Evolutionary conservation across 2,113 vertebrate species (phyloP).

Genomic region (Gracilinanus agilis): DNA sequence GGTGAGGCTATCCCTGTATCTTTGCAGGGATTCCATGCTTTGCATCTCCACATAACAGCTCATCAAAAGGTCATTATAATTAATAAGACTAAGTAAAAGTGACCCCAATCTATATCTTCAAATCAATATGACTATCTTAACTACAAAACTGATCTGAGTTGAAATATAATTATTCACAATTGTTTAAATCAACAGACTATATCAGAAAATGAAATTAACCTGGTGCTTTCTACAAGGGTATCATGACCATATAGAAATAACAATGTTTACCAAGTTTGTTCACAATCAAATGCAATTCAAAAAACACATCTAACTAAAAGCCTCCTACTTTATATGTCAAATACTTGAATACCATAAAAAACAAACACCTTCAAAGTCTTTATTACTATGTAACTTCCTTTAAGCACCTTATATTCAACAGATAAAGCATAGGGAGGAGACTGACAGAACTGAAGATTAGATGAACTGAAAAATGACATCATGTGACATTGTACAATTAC

Average conservation of each 20-base stretch:
- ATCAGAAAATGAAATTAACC: constrained; percentile 3
- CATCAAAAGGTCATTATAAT: too few species aligned
- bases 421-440: too few species aligned
- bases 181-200: neutral
- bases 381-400: neutral
- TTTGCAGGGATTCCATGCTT: too few species aligned
- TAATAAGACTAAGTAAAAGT: neutral
- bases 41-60: too few species aligned
- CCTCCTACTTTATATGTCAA: neutral
- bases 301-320: neutral
- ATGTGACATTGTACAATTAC: neutral
- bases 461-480: neutral
- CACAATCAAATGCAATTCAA: neutral
- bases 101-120: neutral
- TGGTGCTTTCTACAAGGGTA: neutral
- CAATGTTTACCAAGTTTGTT: neutral
- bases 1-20: too few species aligned
- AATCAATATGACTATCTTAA: neutral
- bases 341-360: constrained; percentile 5
- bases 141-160: neutral
- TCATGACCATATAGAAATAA: neutral
- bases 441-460: neutral
- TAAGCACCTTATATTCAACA: neutral
- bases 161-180: neutral
- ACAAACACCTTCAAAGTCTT: neutral